Base-by-base conservation (phyloP, 2,113 vertebrate genomes). In the Tricholaema leucomelas region DNA sequence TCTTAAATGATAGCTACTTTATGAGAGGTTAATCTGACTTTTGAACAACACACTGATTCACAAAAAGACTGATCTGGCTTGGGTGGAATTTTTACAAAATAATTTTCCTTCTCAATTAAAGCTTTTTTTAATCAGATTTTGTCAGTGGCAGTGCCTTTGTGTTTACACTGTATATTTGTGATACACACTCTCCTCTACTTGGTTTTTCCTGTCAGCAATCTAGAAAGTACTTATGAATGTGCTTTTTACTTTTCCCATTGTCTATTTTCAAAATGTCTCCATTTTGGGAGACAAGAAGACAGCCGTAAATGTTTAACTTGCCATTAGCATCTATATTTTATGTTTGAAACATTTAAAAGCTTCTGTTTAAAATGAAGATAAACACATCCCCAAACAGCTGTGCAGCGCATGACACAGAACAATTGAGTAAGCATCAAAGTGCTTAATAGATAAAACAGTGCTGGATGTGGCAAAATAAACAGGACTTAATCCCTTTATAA, bases 381-480 rank as follows among this genome's bases (percentile, higher is more conserved):
- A 97, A 96, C 91, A 96, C 74, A 73, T 96, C 42, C 95, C 87
- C 89, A 91, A 97, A 95, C 58, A 94, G 92, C 91, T 88, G 73
- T 88, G 85, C 91, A 77, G 73, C 89, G 91, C 88, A 64, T 96
- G 94, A 94, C 94, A 95, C 94, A 93, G 95, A 97, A 94, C 95
- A 97, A 97, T 90, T 97, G 94, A 97, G 93, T 90, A 94, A 94
- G 94, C 97, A 96, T 97, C 92, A 95, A 95, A 95, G 93, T 91
- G 64, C 91, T 96, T 97, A 96, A 95, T 88, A 96, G 97, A 98
- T 97, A 96, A 96, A 97, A 94, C 96, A 95, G 82, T 93, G 88
- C 96, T 97, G 96, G 96, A 96, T 96, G 92, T 97, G 96, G 96
- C 91, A 93, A 95, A 97, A 97, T 97, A 98, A 98, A 98, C 97